These are phyloP conservation scores for Eulemur macaco DNA, from an alignment of 2,113 vertebrate genomes.

Conservation along the genomic window DNA sequence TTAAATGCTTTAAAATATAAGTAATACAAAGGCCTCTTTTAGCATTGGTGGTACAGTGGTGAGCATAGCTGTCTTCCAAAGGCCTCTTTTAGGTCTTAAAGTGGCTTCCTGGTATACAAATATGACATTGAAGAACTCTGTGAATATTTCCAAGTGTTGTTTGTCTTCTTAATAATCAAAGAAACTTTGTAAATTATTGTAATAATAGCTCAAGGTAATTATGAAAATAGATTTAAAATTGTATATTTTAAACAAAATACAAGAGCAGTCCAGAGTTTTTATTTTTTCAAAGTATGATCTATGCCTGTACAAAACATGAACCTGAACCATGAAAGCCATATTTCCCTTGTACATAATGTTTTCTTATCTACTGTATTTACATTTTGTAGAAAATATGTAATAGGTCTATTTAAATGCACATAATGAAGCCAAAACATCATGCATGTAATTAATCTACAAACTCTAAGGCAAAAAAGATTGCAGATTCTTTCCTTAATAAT, in stretches of 20 bases:
- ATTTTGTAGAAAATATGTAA: slow-evolving; percentile 57
- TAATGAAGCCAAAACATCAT: slow-evolving; percentile 62
- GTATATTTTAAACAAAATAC: neutral
- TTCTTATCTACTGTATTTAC: slow-evolving; percentile 58
- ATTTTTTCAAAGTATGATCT: slow-evolving; percentile 31
- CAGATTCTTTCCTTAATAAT: slow-evolving; percentile 62
- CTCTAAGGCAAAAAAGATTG: slow-evolving; percentile 44
- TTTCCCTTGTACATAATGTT: neutral
- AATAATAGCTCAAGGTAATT: neutral
- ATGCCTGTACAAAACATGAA: neutral
- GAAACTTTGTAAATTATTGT: neutral
- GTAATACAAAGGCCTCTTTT: neutral
- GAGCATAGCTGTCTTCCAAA: neutral
- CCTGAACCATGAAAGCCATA: neutral
- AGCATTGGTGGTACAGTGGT: too few relatives aligned
- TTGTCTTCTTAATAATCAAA: neutral
- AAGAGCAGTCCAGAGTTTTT: neutral
- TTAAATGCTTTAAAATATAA: neutral
- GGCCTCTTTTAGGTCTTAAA: neutral
- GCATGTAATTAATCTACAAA: slow-evolving; percentile 70
- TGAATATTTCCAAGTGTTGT: neutral
- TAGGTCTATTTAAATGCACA: slow-evolving; percentile 67
- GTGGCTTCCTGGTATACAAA: neutral
- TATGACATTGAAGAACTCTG: neutral
- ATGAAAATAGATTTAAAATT: slow-evolving; percentile 1